phyloP scores from a whole-genome alignment of 2,113 vertebrate genomes.

The Elephantulus edwardii region DNA sequence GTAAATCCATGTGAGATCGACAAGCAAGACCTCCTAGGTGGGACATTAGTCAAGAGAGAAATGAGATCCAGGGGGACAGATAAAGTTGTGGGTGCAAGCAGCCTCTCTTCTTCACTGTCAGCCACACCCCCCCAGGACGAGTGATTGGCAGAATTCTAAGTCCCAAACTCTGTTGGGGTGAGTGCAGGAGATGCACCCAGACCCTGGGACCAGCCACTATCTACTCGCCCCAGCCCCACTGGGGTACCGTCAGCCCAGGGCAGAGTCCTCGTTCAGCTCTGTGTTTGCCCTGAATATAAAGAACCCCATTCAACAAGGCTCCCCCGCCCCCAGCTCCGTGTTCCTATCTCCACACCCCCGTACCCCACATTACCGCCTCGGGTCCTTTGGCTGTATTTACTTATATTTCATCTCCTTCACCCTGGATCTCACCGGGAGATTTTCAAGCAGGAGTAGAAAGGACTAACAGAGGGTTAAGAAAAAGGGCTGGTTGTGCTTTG shows the following conservation, averaged over 20 bases:
- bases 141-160: neutral
- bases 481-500: neutral
- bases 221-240: no score
- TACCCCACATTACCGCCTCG: no score
- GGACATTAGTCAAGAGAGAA: neutral
- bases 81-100: neutral
- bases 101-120: neutral
- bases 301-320: neutral
- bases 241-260: neutral
- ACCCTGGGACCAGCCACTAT: neutral
- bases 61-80: neutral
- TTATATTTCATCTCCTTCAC: neutral
- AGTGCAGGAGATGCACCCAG: no score
- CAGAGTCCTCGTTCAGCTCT: neutral
- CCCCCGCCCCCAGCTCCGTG: neutral
- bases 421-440: conserved; percentile 5
- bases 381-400: neutral
- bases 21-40: no score
- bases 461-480: neutral
- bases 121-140: neutral
- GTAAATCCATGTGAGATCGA: neutral
- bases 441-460: neutral
- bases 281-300: neutral
- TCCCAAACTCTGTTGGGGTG: neutral
- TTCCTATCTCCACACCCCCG: neutral